phyloP scores from a whole-genome alignment of 2,797 vertebrate species.

The Gambusia yucatana region DNA sequence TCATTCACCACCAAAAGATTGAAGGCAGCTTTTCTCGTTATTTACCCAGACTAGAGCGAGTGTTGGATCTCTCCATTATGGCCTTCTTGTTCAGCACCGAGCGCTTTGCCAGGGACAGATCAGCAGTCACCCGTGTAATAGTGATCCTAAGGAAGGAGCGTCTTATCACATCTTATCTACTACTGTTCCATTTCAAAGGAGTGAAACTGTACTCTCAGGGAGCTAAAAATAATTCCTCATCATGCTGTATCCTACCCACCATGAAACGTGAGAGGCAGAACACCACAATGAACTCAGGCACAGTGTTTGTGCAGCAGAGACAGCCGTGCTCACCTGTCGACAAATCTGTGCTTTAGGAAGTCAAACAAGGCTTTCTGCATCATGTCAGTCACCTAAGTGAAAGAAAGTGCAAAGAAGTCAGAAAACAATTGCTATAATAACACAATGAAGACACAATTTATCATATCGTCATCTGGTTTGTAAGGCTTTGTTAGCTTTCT shows the following conservation, averaged over 20 bases:
- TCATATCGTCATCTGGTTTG: neutral
- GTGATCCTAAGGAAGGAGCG: slow-evolving; percentile 86
- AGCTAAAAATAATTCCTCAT: slow-evolving; percentile 65
- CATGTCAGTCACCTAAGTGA: slow-evolving; percentile 95
- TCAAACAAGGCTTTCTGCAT: slow-evolving; percentile 99
- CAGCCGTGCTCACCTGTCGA: slow-evolving; percentile 90
- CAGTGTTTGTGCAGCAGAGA: slow-evolving; percentile 12
- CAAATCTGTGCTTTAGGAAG: slow-evolving; percentile 99
- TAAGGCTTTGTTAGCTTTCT: neutral
- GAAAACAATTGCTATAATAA: neutral
- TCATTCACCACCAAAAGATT: slow-evolving; percentile 46
- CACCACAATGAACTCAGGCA: slow-evolving; percentile 15
- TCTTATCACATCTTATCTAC: slow-evolving; percentile 65
- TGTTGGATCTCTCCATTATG: slow-evolving; percentile 94
- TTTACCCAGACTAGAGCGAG: slow-evolving; percentile 95
- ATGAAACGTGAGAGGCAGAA: slow-evolving; percentile 50
- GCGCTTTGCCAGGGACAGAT: slow-evolving; percentile 94
- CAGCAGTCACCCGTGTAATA: slow-evolving; percentile 95
- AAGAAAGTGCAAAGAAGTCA: neutral
- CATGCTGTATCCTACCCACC: slow-evolving; percentile 52
- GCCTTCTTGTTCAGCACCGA: slow-evolving; percentile 96
- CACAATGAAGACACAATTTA: too few species aligned
- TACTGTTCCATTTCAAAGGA: slow-evolving; percentile 57
- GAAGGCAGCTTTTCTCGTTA: slow-evolving; percentile 23
- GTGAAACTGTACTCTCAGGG: slow-evolving; percentile 36